These are phyloP conservation scores for Python bivittatus DNA, from an alignment of 2,113 vertebrate species.

Conservation along the genomic window DNA sequence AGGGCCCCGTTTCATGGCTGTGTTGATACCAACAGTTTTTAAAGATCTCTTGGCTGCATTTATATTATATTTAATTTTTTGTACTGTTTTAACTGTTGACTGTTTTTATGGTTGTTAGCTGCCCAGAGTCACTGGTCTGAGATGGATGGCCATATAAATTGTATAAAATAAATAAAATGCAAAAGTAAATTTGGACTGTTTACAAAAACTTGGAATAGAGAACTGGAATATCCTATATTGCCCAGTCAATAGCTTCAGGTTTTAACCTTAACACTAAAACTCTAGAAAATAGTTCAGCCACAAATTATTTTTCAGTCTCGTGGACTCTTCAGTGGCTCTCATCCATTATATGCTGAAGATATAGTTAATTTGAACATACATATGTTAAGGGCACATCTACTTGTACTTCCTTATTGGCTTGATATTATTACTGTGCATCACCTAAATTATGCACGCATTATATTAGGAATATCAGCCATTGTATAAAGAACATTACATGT, in stretches of 20 bases:
- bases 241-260: not conserved
- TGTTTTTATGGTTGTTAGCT: too few relatives aligned
- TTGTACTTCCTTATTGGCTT: not conserved
- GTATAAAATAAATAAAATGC: too few relatives aligned
- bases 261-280: not conserved
- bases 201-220: not conserved
- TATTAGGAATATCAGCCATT: not conserved
- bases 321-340: not conserved
- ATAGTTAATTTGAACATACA: not conserved
- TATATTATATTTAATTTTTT: too few relatives aligned
- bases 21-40: too few relatives aligned
- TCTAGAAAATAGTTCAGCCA: not conserved
- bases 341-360: not conserved
- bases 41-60: too few relatives aligned
- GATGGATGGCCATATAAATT: too few relatives aligned
- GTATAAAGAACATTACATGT: not conserved
- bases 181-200: not conserved
- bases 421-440: not conserved
- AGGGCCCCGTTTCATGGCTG: too few relatives aligned
- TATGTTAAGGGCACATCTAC: not conserved
- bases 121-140: too few relatives aligned
- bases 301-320: not conserved
- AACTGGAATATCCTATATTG: not conserved
- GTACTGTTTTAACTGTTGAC: too few relatives aligned
- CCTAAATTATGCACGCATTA: not conserved